Conservation (phyloP, 2,113 vertebrate genomes). For the Pteruthius melanotis region DNA sequence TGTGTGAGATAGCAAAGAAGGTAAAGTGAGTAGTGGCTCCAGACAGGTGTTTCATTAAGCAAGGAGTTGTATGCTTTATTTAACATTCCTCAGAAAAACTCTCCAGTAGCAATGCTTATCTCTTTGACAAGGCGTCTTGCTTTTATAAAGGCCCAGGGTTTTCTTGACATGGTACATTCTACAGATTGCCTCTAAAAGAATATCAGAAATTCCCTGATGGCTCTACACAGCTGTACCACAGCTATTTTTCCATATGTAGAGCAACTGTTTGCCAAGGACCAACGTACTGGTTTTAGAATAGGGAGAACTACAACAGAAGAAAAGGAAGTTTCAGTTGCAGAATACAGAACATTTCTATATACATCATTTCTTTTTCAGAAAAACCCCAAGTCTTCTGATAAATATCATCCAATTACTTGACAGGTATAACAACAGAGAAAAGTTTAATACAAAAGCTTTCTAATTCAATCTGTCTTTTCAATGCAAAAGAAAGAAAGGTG, state of each 20-base stretch:
- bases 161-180: neutral
- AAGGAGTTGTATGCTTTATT: neutral
- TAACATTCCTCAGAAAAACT: neutral
- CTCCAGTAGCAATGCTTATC: neutral
- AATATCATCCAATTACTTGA: neutral
- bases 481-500: neutral
- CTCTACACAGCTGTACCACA: neutral
- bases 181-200: neutral
- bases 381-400: neutral
- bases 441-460: neutral
- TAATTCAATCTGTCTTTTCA: neutral
- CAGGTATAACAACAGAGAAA: neutral
- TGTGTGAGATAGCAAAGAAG: neutral
- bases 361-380: neutral
- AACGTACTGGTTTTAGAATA: neutral
- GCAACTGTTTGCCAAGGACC: neutral
- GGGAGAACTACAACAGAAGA: neutral
- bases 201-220: neutral
- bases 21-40: neutral
- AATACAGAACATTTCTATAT: neutral
- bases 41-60: neutral
- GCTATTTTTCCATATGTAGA: neutral
- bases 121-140: neutral
- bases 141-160: neutral
- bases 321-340: neutral